Percentiles rank a stretch among this genome's conserved stretches.
Evolutionary conservation across 1,140 invertebrate species (phyloP).

Genomic region (Melitaea cinxia): DNA sequence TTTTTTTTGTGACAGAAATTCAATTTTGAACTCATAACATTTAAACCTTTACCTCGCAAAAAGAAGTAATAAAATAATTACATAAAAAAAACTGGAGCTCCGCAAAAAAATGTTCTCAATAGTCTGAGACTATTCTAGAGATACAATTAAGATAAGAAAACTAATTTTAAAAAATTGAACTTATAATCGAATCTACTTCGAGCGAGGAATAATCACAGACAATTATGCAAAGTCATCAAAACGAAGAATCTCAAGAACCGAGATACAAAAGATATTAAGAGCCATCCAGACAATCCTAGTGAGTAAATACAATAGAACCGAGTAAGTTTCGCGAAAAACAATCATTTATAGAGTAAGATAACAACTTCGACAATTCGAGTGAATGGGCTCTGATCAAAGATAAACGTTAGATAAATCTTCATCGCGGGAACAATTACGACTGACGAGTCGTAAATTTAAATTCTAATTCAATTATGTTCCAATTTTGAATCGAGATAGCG

Average conservation of each 20-base stretch:
- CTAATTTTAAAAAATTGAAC: background rate
- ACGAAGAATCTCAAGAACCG: background rate
- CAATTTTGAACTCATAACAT: too few relatives aligned
- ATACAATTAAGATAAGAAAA: background rate
- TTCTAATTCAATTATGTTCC: constrained; percentile 36
- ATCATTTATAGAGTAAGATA: constrained; percentile 10
- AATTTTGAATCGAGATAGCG: constrained; percentile 32
- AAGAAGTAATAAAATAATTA: too few relatives aligned
- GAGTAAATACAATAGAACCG: background rate
- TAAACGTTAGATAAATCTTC: constrained; percentile 35
- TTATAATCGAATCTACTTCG: background rate
- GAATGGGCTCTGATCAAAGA: constrained; percentile 25
- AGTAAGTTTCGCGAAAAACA: constrained; percentile 7
- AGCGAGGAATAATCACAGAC: background rate
- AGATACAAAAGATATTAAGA: background rate
- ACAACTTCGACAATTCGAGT: constrained; percentile 22
- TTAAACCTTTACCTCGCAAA: too few relatives aligned
- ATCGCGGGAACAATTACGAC: constrained; percentile 28
- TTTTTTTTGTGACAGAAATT: too few relatives aligned
- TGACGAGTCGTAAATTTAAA: constrained; percentile 34
- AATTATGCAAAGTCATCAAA: constrained; percentile 1
- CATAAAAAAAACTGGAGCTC: too few relatives aligned
- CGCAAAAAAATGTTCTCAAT: too few relatives aligned
- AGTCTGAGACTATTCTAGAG: background rate
- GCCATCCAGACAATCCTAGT: background rate